These are phyloP conservation scores for Cariama cristata DNA, from an alignment of 2,113 vertebrate genomes.

Conservation along the genomic window DNA sequence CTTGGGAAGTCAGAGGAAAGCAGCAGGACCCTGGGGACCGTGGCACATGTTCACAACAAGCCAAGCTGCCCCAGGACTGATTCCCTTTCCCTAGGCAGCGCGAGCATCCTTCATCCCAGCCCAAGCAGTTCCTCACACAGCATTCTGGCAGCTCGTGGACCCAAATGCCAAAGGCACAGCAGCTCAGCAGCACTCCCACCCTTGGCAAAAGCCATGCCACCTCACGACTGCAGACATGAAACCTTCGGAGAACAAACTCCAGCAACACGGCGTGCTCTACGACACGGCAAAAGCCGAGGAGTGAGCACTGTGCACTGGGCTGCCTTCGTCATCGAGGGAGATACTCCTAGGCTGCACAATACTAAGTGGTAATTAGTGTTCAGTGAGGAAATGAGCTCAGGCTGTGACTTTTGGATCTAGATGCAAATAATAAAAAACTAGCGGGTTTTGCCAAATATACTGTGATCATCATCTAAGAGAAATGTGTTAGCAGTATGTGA, in stretches of 20 bases:
- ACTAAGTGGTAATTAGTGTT: background rate
- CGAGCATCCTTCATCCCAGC: rapidly evolving
- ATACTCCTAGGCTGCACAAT: constrained; percentile 1
- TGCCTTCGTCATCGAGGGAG: background rate
- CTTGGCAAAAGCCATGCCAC: background rate
- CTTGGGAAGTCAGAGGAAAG: constrained; percentile 23
- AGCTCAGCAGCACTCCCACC: background rate
- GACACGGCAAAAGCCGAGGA: background rate
- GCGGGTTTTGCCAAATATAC: background rate
- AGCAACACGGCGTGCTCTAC: background rate
- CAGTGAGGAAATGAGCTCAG: constrained; percentile 19
- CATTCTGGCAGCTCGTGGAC: background rate
- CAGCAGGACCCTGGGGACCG: background rate
- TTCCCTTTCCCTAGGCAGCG: background rate
- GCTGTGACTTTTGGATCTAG: background rate
- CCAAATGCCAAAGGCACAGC: background rate
- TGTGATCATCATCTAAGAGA: constrained; percentile 11
- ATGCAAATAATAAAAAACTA: background rate
- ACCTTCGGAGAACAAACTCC: background rate
- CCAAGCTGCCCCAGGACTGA: background rate
- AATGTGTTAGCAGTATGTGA: background rate
- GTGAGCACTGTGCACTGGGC: background rate
- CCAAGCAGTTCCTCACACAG: background rate
- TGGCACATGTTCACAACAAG: background rate
- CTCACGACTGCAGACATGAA: background rate